Evolutionary conservation across 2,113 vertebrate species (phyloP).

Genomic region (Sceloporus undulatus): DNA sequence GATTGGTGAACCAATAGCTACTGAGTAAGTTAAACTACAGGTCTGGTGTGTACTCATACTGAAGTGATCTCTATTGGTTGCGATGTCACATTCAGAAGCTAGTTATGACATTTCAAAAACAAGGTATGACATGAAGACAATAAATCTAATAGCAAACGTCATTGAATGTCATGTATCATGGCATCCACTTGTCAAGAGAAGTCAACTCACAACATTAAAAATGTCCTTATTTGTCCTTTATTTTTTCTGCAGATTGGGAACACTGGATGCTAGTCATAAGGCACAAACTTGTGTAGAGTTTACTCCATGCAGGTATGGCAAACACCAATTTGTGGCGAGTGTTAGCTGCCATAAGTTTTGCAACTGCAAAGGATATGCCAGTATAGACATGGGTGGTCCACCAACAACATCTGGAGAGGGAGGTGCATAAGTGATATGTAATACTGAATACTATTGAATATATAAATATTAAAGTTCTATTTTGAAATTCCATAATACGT

Average conservation of each 20-base stretch:
- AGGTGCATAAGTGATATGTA: slow-evolving; percentile 7
- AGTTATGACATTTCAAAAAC: background rate
- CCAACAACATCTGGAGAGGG: slow-evolving; percentile 18
- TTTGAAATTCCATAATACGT: background rate
- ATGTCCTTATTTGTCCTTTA: background rate
- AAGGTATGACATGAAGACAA: background rate
- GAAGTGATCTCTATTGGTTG: background rate
- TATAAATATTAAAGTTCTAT: background rate
- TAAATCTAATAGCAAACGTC: background rate
- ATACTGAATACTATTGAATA: background rate
- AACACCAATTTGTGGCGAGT: background rate
- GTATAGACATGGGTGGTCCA: background rate
- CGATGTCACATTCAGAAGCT: background rate
- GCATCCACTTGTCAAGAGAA: background rate
- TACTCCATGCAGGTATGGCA: background rate
- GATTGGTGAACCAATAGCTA: slow-evolving; percentile 67
- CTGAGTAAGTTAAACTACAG: slow-evolving; percentile 63
- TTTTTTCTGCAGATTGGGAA: slow-evolving; percentile 9
- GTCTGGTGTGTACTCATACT: background rate
- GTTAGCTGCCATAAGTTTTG: slow-evolving; percentile 21
- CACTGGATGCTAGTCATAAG: background rate
- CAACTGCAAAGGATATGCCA: slow-evolving; percentile 21
- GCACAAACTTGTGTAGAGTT: background rate
- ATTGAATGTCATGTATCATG: background rate
- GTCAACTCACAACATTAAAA: background rate